A percentile compares a stretch with the other conserved stretches of the same genome.
Evolutionary conservation across 2,797 vertebrate genomes (phyloP).

Genomic region (Anomalospiza imberbis): DNA sequence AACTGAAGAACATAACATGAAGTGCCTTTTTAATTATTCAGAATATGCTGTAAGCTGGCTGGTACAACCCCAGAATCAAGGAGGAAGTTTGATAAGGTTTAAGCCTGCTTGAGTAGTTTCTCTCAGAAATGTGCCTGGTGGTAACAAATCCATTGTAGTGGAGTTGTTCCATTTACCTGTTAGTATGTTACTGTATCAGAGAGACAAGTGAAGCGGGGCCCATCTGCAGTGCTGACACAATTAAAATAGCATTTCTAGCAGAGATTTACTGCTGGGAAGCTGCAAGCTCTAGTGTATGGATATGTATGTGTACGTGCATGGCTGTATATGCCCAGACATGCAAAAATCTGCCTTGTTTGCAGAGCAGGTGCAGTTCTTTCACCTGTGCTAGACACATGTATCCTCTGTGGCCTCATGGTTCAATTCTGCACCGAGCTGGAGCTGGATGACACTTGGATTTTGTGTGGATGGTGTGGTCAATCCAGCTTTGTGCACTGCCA

Average conservation of each 20-base stretch:
- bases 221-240: fast-evolving
- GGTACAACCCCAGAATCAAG: not conserved
- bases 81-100: not conserved
- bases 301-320: too few relatives aligned
- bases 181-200: not conserved
- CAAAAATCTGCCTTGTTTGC: not conserved
- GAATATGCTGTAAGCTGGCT: not conserved
- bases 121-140: not conserved
- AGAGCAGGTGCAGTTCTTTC: not conserved
- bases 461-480: not conserved
- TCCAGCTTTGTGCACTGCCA: too few relatives aligned
- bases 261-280: not conserved
- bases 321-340: fast-evolving
- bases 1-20: not conserved
- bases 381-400: fast-evolving
- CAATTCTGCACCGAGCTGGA: not conserved
- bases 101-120: not conserved
- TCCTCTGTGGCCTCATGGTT: not conserved
- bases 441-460: not conserved
- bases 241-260: not conserved
- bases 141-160: not conserved
- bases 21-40: not conserved
- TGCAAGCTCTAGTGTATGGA: fast-evolving
- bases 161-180: not conserved
- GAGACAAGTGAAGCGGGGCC: not conserved